Evolutionary conservation across 2,113 vertebrate genomes (phyloP).

Genomic region (Recurvirostra avosetta): DNA sequence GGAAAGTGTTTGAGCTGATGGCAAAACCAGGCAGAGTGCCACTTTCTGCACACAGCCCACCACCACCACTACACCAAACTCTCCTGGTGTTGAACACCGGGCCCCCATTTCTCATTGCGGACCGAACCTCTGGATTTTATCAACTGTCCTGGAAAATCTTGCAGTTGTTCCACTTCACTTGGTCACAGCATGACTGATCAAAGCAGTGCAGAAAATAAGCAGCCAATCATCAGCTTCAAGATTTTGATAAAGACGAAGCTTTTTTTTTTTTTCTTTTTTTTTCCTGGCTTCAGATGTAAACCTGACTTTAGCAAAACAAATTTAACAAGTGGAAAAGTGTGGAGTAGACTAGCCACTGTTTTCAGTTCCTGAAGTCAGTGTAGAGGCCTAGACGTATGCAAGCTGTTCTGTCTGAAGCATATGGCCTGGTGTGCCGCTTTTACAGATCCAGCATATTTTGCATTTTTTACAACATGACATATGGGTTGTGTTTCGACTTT

Average conservation of each 20-base stretch:
- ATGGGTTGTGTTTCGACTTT: conserved; percentile 19
- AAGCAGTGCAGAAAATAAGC: background rate
- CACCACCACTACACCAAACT: background rate
- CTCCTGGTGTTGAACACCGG: background rate
- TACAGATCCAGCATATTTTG: conserved; percentile 47
- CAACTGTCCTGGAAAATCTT: background rate
- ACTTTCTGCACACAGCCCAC: background rate
- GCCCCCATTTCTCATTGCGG: background rate
- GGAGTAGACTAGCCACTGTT: conserved; percentile 38
- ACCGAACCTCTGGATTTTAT: background rate
- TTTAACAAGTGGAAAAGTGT: conserved; percentile 26
- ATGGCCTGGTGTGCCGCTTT: conserved; percentile 45
- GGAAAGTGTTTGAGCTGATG: background rate
- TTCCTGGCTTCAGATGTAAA: background rate
- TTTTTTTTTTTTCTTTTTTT: background rate
- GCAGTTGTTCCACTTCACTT: background rate
- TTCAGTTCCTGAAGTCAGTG: conserved; percentile 30
- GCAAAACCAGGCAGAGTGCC: background rate
- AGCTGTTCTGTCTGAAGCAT: conserved; percentile 59
- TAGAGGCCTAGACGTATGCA: conserved; percentile 32
- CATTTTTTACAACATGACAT: conserved; percentile 52
- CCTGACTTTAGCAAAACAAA: conserved; percentile 33
- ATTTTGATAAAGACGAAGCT: background rate
- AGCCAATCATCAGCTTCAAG: background rate
- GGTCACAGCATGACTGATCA: background rate